Base-by-base conservation (phyloP, 2,888 invertebrate genomes). In the Hypsopygia costalis region DNA sequence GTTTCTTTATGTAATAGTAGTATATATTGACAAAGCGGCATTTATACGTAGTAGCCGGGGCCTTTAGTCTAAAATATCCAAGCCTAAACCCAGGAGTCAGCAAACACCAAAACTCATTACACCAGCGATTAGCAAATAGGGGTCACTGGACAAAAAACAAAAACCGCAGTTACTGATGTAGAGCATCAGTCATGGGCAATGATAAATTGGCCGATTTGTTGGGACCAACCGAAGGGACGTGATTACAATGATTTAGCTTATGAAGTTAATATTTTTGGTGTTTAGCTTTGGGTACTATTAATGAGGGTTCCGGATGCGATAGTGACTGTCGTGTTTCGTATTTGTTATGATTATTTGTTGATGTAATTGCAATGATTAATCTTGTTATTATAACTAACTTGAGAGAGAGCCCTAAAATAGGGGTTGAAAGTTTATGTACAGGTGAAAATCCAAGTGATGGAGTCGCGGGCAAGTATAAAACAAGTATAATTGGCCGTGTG, bases 191-290 rank as follows among this genome's bases (percentile, higher is more conserved):
- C 79, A 74, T 67, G 60, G 60, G 48, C 55, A 61, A n/a, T 79
- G 80, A 81, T 76, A 73, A 75, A 80, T 63, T 58, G 69, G 43
- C 49, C 69, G 55, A 77, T 79, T 79, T 75, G 71, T 66, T 62
- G 52, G 49, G 64, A 44, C 38, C 43, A 41, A 43, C 38, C 36
- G 35, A 43, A 43, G 46, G 49, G 45, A 27, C 27, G 16, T 8
- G 10, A 38, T 40, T 38, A 31, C 21, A 34, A 31, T 40, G 25
- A 25, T 25, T 25, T 25, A n/a, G 25, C 25, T 25, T 25, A 25
- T 25, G 25, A 25, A 36, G 28, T 36, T 36, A 12, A 16, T 9
- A 12, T 5, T 21, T 22, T 34, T 11, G 11, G 11, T 10, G 11
- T 6, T 9, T 9, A 30, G 30, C 9, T 11, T 30, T 30, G 4